These are phyloP conservation scores for Synergus itoensis DNA, from an alignment of 2,888 invertebrate species.

Conservation along the genomic window DNA sequence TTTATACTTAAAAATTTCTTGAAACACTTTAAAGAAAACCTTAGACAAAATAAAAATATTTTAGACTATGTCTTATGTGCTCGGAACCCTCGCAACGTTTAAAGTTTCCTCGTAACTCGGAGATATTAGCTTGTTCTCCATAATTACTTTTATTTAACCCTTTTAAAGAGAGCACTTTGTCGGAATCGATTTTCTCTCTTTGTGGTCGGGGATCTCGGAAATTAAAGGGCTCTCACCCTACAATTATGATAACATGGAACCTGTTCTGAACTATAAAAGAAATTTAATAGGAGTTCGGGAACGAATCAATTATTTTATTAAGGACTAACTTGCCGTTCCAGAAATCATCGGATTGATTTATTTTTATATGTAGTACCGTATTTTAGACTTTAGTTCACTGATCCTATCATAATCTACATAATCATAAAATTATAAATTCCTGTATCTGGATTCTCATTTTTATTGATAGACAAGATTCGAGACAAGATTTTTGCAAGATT, in stretches of 20 bases:
- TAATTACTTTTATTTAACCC: conserved; percentile 42
- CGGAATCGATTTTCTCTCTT: conserved; percentile 33
- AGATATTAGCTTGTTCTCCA: conserved; percentile 39
- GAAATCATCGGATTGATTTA: conserved; percentile 29
- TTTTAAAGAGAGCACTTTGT: conserved; percentile 38
- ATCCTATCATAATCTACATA: not conserved
- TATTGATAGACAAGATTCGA: not conserved
- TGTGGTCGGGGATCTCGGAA: conserved; percentile 32
- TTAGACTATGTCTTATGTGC: conserved; percentile 25
- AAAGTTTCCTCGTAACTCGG: conserved; percentile 38
- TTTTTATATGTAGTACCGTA: conserved; percentile 1
- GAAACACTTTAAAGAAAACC: not conserved
- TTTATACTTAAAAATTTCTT: not conserved
- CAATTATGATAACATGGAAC: conserved; percentile 41
- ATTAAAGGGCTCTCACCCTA: conserved; percentile 36
- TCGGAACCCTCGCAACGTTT: conserved; percentile 43
- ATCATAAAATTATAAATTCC: not conserved
- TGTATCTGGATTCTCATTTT: not conserved
- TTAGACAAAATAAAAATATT: conserved; percentile 22
- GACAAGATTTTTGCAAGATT: no score
- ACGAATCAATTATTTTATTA: conserved; percentile 41
- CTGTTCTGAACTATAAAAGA: conserved; percentile 24
- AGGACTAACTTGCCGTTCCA: conserved; percentile 31
- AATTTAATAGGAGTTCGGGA: conserved; percentile 34
- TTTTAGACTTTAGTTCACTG: conserved; percentile 2